Evolutionary conservation across 2,888 invertebrate genomes (phyloP).

Genomic region (Anorthoa munda): DNA sequence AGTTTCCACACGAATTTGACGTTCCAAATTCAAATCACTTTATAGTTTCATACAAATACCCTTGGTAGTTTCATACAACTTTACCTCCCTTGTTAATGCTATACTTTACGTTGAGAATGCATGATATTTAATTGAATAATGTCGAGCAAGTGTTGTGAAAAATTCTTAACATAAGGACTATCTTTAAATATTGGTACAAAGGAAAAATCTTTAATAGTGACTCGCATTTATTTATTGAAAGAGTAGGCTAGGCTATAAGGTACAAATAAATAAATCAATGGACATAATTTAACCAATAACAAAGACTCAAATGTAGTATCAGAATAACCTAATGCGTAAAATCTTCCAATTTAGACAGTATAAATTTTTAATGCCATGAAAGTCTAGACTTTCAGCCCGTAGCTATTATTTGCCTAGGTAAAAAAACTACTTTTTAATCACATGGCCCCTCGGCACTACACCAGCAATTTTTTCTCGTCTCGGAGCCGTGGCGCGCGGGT

Average conservation of each 20-base stretch:
- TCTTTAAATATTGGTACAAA: not conserved
- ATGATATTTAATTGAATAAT: too few species aligned
- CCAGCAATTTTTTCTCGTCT: slow-evolving; percentile 8
- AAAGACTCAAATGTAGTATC: too few species aligned
- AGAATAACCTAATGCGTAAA: not conserved
- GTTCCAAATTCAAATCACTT: too few species aligned
- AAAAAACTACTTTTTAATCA: slow-evolving; percentile 21
- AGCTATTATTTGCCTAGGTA: not conserved
- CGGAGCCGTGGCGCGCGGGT: slow-evolving; percentile 5
- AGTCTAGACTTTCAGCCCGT: not conserved
- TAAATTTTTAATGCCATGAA: not conserved
- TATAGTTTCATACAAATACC: too few species aligned
- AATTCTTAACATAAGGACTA: not conserved
- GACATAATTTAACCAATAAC: too few species aligned
- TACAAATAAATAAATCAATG: not conserved
- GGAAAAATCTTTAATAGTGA: not conserved
- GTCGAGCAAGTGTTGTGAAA: too few species aligned
- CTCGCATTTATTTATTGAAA: not conserved
- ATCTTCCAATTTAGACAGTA: not conserved
- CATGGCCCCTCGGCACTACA: slow-evolving; percentile 3
- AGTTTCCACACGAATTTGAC: too few species aligned
- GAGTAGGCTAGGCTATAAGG: not conserved
- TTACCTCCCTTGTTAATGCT: too few species aligned
- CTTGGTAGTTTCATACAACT: too few species aligned
- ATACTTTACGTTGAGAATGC: too few species aligned